Percentiles rank a stretch among this genome's conserved stretches.
Conservation (phyloP, 2,888 invertebrate genomes). For the Nemotelus nigrinus region DNA sequence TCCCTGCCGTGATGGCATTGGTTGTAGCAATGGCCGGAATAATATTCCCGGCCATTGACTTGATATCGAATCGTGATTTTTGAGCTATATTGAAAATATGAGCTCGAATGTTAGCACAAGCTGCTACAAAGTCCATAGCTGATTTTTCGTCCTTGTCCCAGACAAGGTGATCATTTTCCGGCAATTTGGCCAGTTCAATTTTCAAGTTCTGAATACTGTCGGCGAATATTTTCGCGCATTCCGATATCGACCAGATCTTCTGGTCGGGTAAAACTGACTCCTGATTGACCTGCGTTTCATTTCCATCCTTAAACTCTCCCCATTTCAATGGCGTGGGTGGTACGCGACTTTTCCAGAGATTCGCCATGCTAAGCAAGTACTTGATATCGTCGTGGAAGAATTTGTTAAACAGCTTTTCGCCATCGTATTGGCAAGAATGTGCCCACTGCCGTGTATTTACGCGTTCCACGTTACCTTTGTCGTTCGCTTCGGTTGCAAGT, state of each 20-base stretch:
- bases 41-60: constrained; percentile 99
- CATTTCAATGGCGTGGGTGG: constrained; percentile 84
- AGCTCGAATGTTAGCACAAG: constrained; percentile 93
- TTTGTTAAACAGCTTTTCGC: constrained; percentile 88
- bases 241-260: constrained; percentile 79
- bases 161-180: constrained; percentile 75
- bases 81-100: constrained; percentile 87
- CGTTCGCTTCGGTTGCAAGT: constrained; percentile 60
- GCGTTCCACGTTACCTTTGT: constrained; percentile 68
- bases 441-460: constrained; percentile 91
- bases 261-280: constrained; percentile 76
- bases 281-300: constrained; percentile 67
- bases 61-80: constrained; percentile 92
- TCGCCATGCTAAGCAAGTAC: constrained; percentile 92
- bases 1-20: constrained; percentile 96
- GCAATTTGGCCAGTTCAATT: constrained; percentile 67
- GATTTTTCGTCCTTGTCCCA: constrained; percentile 98
- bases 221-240: constrained; percentile 78
- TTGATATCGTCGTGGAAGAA: constrained; percentile 94
- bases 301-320: constrained; percentile 72
- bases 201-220: constrained; percentile 74
- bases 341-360: constrained; percentile 91
- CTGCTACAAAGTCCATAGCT: constrained; percentile 95
- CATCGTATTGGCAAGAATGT: constrained; percentile 81
- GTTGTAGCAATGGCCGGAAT: constrained; percentile 99